Base-by-base conservation (phyloP, 1,140 invertebrate genomes). In the Lepidotrigona ventralis region DNA sequence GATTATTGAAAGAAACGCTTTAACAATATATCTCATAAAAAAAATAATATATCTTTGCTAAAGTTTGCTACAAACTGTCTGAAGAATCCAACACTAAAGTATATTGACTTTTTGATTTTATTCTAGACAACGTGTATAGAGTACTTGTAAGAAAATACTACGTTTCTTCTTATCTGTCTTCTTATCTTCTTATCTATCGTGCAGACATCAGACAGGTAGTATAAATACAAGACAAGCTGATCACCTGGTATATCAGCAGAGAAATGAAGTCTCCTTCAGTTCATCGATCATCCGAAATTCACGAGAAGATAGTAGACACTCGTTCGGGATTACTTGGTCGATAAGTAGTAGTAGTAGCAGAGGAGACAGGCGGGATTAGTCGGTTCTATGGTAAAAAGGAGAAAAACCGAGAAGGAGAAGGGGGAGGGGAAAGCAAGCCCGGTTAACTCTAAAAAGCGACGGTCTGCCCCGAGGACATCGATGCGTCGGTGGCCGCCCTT, bases 261-360 rank as follows among this genome's bases (percentile, higher is more conserved):
- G 15, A 66, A 77, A 77, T 1, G 46, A 64, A 64, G 26, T n/a
- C 17, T n/a, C 9, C 33, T 12, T 46, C 39, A 8, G 11, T 64
- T 21, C 46, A 26, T 72, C 60, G 54, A 79, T 63, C 58, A 73
- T 64, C 19, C 19, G 8, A 4, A 29, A 19, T 46, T 14, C 8
- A 46, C 11, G 21, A 11, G 74, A 17, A 46, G 8, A 14, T 19
- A 33, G 11, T 51, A 33, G 66, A 66, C 39, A 15, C 19, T 54
- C 19, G 74, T 23, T 63, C 70, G 58, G 29, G 82, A 86, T 84
- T 86, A 54, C 51, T 60, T 54, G 14, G 15, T 29, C 39, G 51
- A 75, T 80, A 71, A 80, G 54, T 46, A 8, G 11, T 46, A 8
- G 39, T 46, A 46, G 39, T 39, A 39, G 39, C 0, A 6, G 39